Base-by-base conservation (phyloP, 2,113 vertebrate species). In the Brachyistius frenatus region DNA sequence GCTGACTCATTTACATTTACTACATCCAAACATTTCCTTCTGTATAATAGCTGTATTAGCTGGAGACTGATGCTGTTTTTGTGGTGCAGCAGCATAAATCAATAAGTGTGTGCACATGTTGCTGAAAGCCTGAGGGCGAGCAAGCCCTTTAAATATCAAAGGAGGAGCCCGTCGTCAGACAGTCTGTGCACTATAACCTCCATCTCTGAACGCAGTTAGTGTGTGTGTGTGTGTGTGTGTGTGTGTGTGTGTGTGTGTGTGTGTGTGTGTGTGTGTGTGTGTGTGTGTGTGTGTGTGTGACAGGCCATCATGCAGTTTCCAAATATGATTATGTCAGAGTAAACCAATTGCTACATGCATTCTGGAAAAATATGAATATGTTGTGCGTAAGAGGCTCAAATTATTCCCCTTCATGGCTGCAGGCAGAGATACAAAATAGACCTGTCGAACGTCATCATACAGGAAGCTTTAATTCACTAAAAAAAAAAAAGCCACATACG, bases 71-170 rank as follows among this genome's bases (percentile, higher is more conserved):
- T 6, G 16, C 31, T 3, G 8, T 35, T 66, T 62, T 52, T 60
- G 31, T 53, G 52, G 7, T 33, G 9, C 6, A 35, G 52, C 30
- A 65, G 36, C 6, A 53, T 79, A 64, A 83, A 86, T 70, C 56
- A 74, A 75, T 73, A 70, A 73, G 9, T 60, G 15, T 5, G 61
- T 2, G 13, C 74, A 63, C 66, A 66, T 49, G 31, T 53, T 64
- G 52, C 31, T 36, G 2, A 76, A 75, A 56, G 81, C 89, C 86
- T 69, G 63, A 65, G 90, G 87, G 74, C 57, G 39, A 69, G 52
- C 37, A 33, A 37, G 85, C 50, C 90, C 84, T 91, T 93, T 88
- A 85, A 84, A 91, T 91, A 84, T 88, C 83, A 92, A 80, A 72
- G 35, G 30, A 49, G 23, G 64, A 66, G 30, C 30, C 39, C 70